A percentile compares a stretch with the other conserved stretches of the same genome.
phyloP scores from a whole-genome alignment of 2,888 invertebrate genomes.

The Chironomus riparius region DNA sequence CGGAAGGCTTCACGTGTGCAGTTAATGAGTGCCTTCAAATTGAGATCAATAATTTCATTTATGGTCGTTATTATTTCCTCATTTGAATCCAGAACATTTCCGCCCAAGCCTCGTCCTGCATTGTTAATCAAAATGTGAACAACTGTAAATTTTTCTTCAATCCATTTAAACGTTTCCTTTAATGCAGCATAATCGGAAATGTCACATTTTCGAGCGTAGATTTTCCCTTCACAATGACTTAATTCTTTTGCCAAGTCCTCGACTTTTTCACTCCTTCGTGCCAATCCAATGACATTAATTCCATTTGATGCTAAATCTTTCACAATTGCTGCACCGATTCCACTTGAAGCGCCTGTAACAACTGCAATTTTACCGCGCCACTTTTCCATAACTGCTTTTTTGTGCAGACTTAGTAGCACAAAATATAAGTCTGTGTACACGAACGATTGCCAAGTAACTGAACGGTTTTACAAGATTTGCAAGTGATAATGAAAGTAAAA shows the following conservation, averaged over 20 bases:
- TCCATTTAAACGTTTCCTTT: neutral
- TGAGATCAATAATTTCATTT: neutral
- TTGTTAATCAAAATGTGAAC: neutral
- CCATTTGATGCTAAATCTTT: neutral
- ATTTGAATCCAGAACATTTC: neutral
- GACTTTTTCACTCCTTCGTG: neutral
- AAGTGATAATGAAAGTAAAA: neutral
- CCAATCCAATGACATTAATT: neutral
- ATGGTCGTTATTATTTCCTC: neutral
- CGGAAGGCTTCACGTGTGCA: neutral
- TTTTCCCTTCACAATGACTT: neutral
- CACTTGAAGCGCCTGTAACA: neutral
- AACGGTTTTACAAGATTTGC: neutral
- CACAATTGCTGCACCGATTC: neutral
- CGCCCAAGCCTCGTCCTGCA: neutral
- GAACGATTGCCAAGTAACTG: too few relatives aligned
- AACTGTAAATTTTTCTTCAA: neutral
- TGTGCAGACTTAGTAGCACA: neutral
- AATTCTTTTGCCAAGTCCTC: neutral
- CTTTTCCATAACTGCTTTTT: neutral
- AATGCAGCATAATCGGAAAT: neutral
- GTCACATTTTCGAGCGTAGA: neutral
- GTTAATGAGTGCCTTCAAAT: neutral
- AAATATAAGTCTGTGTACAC: too few relatives aligned
- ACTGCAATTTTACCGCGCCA: neutral